Base-by-base conservation (phyloP, 2,797 vertebrate species). In the Acanthurus lineatus region DNA sequence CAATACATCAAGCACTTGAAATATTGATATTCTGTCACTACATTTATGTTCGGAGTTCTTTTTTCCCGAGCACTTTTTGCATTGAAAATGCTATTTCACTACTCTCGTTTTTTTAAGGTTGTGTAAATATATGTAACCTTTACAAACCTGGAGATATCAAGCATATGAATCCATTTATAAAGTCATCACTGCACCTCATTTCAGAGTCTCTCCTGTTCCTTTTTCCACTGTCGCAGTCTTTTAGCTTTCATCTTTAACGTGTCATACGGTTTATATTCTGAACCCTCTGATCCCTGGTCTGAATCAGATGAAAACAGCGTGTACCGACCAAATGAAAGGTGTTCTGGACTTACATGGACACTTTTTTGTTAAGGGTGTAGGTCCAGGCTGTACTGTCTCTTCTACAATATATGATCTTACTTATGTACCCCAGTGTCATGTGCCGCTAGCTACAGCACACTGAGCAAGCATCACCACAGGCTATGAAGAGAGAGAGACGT, bases 371-470 rank as follows among this genome's bases (percentile, higher is more conserved):
- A 11, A 38, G 22, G 42, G 71, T 32, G 69, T 44, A 10, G 58
- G 49, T 72, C 62, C 66, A 66, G 71, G 32, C 19, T 76, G 48
- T 28, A 14, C 51, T n/a, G 57, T 62, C 59, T 82, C 76, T 74
- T 87, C 68, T 77, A 79, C 81, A 86, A 86, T 90, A 77, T 69
- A 88, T 80, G 64, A 73, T 62, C 28, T 69, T 22, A 58, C 51
- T 61, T 28, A 69, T 71, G 17, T 58, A 44, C 7, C 69, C 20
- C 22, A n/a, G 59, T 42, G 62, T 53, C 51, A 40, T 35, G 20
- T 59, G 16, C 56, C n/a, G 76, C 72, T 12, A 28, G 60, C 59
- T 15, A 51, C 38, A 42, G 9, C 59, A 51, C 40, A 60, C 65
- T 47, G 25, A 64, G 17, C 28, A 60, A 73, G 25, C 47, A 76